Evolutionary conservation across 1,140 invertebrate species (phyloP).

Genomic region (Brachionus plicatilis): DNA sequence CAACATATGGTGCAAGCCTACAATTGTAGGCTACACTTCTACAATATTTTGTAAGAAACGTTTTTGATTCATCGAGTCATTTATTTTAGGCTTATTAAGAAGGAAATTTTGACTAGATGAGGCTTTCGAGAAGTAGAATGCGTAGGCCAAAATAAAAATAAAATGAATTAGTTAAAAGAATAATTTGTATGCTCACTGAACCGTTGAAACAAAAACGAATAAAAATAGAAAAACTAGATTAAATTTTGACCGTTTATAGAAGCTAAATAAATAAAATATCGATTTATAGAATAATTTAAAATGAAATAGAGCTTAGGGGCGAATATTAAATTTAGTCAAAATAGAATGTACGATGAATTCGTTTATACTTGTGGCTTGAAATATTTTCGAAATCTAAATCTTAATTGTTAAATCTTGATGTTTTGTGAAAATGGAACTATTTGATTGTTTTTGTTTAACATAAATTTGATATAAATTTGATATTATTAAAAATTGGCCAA

Average conservation of each 20-base stretch:
- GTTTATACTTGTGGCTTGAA: neutral
- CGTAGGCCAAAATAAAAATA: neutral
- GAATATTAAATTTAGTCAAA: neutral
- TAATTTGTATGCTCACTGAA: constrained; percentile 30
- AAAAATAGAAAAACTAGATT: neutral
- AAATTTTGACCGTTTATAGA: constrained; percentile 4
- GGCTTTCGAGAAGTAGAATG: neutral
- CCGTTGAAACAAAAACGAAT: constrained; percentile 8
- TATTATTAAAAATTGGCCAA: neutral
- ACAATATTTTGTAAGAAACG: neutral
- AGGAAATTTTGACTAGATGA: neutral
- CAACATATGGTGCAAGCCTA: too few species aligned
- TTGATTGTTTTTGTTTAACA: neutral
- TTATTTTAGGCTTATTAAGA: neutral
- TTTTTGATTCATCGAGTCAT: too few species aligned
- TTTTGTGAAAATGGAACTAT: neutral
- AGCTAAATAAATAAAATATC: constrained; percentile 7
- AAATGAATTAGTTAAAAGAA: neutral
- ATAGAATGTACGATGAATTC: neutral
- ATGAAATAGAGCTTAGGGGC: neutral
- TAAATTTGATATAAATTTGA: neutral
- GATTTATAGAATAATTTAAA: constrained; percentile 20
- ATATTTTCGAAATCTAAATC: neutral
- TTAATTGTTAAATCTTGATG: neutral
- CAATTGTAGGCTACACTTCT: too few species aligned